These are phyloP conservation scores for Meganola albula DNA, from an alignment of 2,888 invertebrate species.

Conservation along the genomic window DNA sequence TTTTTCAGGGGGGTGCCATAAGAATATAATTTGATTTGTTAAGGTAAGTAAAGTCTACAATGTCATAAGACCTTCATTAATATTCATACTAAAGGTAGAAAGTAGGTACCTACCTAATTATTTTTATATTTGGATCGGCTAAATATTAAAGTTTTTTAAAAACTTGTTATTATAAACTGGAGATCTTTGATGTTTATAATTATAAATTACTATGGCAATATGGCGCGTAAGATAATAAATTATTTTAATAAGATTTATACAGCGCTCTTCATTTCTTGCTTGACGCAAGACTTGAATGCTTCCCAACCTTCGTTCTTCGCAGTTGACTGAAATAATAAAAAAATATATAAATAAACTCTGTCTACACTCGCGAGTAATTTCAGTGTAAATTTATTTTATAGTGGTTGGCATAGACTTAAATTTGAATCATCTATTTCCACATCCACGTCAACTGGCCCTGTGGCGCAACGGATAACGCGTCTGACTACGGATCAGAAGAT, in stretches of 20 bases:
- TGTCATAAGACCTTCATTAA: no score
- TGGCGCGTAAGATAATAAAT: neutral
- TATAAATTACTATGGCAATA: slow-evolving; percentile 14
- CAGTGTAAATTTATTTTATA: no score
- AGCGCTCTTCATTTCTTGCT: slow-evolving; percentile 91
- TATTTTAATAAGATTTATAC: slow-evolving; percentile 46
- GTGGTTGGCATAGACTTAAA: no score
- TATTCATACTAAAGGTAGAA: no score
- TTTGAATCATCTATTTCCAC: slow-evolving; percentile 11
- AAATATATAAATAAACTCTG: neutral
- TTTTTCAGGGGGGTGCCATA: no score
- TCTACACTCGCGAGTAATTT: neutral
- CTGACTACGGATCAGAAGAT: slow-evolving; percentile 85
- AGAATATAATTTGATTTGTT: no score
- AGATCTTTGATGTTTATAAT: slow-evolving; percentile 12
- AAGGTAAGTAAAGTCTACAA: no score
- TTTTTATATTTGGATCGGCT: no score
- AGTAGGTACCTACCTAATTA: no score
- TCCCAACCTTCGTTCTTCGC: slow-evolving; percentile 95
- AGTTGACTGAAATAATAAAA: slow-evolving; percentile 82
- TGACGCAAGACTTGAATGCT: slow-evolving; percentile 92
- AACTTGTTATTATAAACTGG: neutral
- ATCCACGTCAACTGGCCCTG: slow-evolving; percentile 59
- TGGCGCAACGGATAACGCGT: slow-evolving; percentile 84
- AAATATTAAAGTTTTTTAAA: no score